Conservation (phyloP, 1,140 invertebrate genomes). For the Drosophila subpulchrella region DNA sequence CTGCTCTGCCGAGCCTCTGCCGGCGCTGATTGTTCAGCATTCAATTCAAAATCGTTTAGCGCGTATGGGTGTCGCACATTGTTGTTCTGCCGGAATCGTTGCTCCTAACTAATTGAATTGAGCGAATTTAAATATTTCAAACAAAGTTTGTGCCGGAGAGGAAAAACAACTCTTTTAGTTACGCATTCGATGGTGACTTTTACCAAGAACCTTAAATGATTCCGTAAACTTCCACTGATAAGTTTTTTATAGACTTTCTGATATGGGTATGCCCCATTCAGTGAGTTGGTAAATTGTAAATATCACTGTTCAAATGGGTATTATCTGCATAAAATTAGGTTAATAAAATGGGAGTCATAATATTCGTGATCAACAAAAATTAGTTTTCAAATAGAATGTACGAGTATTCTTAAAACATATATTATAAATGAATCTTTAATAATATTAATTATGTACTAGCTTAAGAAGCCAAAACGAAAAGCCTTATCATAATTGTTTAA, state of each 20-base stretch:
- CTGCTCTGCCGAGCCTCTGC: slow-evolving; percentile 9
- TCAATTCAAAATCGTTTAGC: slow-evolving; percentile 61
- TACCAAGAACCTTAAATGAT: slow-evolving; percentile 10
- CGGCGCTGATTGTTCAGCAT: slow-evolving; percentile 65
- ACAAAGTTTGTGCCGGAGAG: slow-evolving; percentile 2
- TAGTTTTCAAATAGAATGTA: too few relatives aligned
- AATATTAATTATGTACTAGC: not conserved
- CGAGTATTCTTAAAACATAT: not conserved
- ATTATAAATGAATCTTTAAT: not conserved
- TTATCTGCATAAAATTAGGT: too few relatives aligned
- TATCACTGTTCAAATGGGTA: too few relatives aligned
- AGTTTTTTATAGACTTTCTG: slow-evolving; percentile 12
- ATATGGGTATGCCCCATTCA: not conserved
- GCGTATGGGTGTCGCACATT: slow-evolving; percentile 2
- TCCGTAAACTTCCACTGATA: slow-evolving; percentile 8
- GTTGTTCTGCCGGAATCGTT: slow-evolving; percentile 62
- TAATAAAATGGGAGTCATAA: too few relatives aligned
- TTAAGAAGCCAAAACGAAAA: not conserved
- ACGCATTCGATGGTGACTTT: slow-evolving; percentile 1
- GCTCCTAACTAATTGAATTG: slow-evolving; percentile 66
- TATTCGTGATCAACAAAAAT: too few relatives aligned
- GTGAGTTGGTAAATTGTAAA: not conserved
- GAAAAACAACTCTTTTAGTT: slow-evolving; percentile 13
- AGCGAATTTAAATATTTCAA: slow-evolving; percentile 39
- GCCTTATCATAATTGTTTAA: not conserved